Evolutionary conservation across 2,113 vertebrate species (phyloP), one percentile per base, ranked within the genome.

Genomic region (Caranx ignobilis): DNA sequence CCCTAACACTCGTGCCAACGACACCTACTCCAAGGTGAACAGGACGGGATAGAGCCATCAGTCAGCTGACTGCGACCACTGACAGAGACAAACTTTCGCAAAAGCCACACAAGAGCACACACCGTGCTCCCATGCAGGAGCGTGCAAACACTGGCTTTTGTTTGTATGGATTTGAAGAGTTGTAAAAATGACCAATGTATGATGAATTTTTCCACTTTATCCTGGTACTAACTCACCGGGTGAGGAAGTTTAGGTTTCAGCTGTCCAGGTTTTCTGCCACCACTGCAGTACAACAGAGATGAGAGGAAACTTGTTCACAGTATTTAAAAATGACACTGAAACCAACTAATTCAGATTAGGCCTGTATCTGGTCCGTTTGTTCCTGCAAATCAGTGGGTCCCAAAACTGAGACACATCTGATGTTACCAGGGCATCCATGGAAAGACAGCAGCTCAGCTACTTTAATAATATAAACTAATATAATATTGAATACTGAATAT

Each of bases 11-110:
- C 87, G 76, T 6, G 6, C 66, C 11, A 10, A 50, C 2, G 93
- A 77, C 0, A 39, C 78, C 0, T 94, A 94, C 61, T 79, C 89
- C 0, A 1, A 35, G 0, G 52, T 93, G 26, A 75, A 71, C 72
- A 83, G 37, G 75, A 92, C 15, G 5, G 80, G 87, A 21, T 89
- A 89, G 56, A 87, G 26, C 16, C 66, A 5, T 26, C 26, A 12
- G 13, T 18, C 39, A 32, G 0, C 57, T 31, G 0, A 47, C 13
- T 4, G 21, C 8, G 0, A 2, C 18, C 50, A 62, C 0, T 0
- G 5, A 43, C 12, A 41, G 48, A 59, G 43, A 45, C 77, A 0
- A 57, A 57, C 11, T 31, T 0, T 45, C 61, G 48, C 43, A 63
- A 50, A 43, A 0, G 0, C 45, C 13, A 34, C 13, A 47, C 70